Evolutionary conservation across 2,888 invertebrate genomes (phyloP), one percentile per base, ranked within the genome.

Genomic region (Drosophila bunnanda): DNA sequence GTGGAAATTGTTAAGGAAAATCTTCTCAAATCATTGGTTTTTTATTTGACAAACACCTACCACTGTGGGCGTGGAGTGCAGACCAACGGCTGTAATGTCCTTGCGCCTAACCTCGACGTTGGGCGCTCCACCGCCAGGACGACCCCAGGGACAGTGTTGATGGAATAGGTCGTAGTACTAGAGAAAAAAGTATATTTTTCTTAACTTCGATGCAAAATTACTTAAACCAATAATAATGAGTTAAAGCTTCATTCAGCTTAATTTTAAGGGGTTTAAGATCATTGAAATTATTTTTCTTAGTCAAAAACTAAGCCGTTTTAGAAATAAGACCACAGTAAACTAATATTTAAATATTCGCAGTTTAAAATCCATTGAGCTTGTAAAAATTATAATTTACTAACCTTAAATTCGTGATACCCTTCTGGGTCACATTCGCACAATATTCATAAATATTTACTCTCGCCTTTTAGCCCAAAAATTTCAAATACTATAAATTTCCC

Each of bases 121-220:
- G 50, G 96, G 96, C 22, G 96, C 96, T 30, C 96, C 96, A 53
- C 95, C 95, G 4, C 96, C 96, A 12, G 95, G 95, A 67, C 94
- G 94, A 6, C 96, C 96, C 96, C 96, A 97, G 9, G 97, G 96
- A 92, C 95, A 95, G 90, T 96, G 96, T 76, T 94, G 94, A 69
- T 95, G 94, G 92, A 96, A 94, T 93, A 96, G 94, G 85, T 94
- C 94, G 62, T 94, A 94, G 75, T 95, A 92, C 93, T 92, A 79
- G n/a, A 58, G 73, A 17, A 30, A 13, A 46, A 25, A 6, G 25
- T 22, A 17, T 32, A 20, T 32, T n/a, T 15, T 52, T 15, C 22
- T 10, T 17, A 12, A n/a, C n/a, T n/a, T n/a, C n/a, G n/a, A n/a
- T n/a, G n/a, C n/a, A n/a, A n/a, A n/a, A n/a, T n/a, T n/a, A n/a